phyloP scores from a whole-genome alignment of 2,888 invertebrate genomes.

The Abrostola tripartita region DNA sequence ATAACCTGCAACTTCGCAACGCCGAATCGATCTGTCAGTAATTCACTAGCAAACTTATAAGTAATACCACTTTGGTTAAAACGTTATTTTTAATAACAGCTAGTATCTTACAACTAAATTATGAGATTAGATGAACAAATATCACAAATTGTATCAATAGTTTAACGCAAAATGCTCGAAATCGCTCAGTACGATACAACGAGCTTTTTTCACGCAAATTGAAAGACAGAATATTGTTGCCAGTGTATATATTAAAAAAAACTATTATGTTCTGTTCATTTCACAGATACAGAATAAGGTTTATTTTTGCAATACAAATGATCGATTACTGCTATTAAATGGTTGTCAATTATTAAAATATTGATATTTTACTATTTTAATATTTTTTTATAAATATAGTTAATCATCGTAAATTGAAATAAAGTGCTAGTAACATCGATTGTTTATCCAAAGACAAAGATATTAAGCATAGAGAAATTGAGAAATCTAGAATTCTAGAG shows the following conservation, averaged over 20 bases:
- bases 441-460: slow-evolving; percentile 6
- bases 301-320: no score
- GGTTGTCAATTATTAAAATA: neutral
- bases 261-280: neutral
- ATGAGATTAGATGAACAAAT: slow-evolving; percentile 56
- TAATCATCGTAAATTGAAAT: no score
- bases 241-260: slow-evolving; percentile 26
- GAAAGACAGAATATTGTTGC: slow-evolving; percentile 64
- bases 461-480: neutral
- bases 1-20: slow-evolving; percentile 82
- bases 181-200: slow-evolving; percentile 61
- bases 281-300: no score
- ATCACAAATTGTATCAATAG: slow-evolving; percentile 62
- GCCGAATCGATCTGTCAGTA: slow-evolving; percentile 81
- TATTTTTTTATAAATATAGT: neutral
- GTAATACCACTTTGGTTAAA: slow-evolving; percentile 46
- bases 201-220: slow-evolving; percentile 71
- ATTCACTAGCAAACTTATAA: slow-evolving; percentile 46
- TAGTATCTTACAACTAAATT: slow-evolving; percentile 52
- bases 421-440: neutral
- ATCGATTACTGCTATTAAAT: neutral
- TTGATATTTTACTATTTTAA: neutral
- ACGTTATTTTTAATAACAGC: slow-evolving; percentile 47
- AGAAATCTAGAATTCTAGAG: neutral
- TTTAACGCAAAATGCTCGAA: slow-evolving; percentile 67